Base-by-base conservation (phyloP, 2,797 vertebrate genomes). In the Darevskia mixta region DNA sequence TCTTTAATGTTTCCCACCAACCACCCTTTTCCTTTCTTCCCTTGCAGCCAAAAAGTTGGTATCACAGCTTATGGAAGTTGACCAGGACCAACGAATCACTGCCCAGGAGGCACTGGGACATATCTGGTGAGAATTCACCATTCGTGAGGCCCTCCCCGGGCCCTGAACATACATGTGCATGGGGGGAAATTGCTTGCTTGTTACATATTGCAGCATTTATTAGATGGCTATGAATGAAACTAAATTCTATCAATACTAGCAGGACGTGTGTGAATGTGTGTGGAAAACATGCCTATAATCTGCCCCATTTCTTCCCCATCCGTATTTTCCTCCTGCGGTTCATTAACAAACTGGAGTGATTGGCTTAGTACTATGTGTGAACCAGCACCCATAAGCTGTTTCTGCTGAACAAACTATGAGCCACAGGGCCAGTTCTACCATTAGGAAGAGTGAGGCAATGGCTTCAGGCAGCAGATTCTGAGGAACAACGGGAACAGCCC, bases 61-160 rank as follows among this genome's bases (percentile, higher is more conserved):
- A 71, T 98, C 98, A 89, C 96, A 97, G 82, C 95, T 98, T 81
- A 98, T 98, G 98, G 98, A 98, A 69, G 97, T 98, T 88, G 98
- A 98, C 90, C 98, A 98, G 91, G 98, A 98, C 97, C 95, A 98
- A 82, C 96, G 98, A 96, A 97, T 98, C 93, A 98, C 97, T 9
- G 98, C 98, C 0, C 97, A 98, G 88, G 97, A 98, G 90, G 98
- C 98, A n/a, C 95, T 98, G 86, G 97, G 96, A 92, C 98, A 98
- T 69, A 97, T 97, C 95, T 98, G 98, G 98, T 98, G 95, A 95
- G 89, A 66, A 75, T 25, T 17, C 8, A 43, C 35, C 7, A 49
- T 27, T 38, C 11, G 4, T 18, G 25, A 15, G 55, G 27, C 25
- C 15, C 32, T 45, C 25, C 29, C 3, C 29, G 13, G 77, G 18